phyloP scores from a whole-genome alignment of 2,888 invertebrate genomes.

The Zelleria hepariella region DNA sequence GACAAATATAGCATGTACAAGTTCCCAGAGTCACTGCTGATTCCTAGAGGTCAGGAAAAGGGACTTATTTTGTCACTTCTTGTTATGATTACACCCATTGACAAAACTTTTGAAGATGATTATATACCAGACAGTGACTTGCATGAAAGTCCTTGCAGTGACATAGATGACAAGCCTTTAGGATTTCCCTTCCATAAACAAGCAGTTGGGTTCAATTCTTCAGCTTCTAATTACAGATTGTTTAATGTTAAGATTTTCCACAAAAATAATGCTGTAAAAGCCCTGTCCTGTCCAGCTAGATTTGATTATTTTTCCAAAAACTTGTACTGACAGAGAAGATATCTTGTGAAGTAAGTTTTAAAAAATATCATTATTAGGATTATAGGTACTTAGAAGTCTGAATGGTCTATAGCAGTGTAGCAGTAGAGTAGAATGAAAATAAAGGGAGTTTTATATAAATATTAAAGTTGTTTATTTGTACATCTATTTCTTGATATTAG shows the following conservation, averaged over 20 bases:
- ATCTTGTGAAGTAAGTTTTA: not conserved
- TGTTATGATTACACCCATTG: slow-evolving; percentile 38
- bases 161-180: slow-evolving; percentile 40
- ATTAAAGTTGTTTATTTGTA: too few relatives aligned
- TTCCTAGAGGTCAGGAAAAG: slow-evolving; percentile 44
- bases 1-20: slow-evolving; percentile 40
- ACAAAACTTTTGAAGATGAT: slow-evolving; percentile 22
- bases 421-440: too few relatives aligned
- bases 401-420: too few relatives aligned
- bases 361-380: too few relatives aligned
- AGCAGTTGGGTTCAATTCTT: slow-evolving; percentile 24
- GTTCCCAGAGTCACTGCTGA: slow-evolving; percentile 47
- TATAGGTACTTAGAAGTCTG: too few relatives aligned
- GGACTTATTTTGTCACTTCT: slow-evolving; percentile 55
- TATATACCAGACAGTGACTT: slow-evolving; percentile 13
- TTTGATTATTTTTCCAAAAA: slow-evolving; percentile 38
- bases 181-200: slow-evolving; percentile 60
- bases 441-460: too few relatives aligned
- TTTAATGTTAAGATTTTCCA: slow-evolving; percentile 48
- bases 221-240: slow-evolving; percentile 45
- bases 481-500: too few relatives aligned
- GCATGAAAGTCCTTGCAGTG: slow-evolving; percentile 25
- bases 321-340: slow-evolving; percentile 34
- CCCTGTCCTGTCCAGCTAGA: too few relatives aligned
- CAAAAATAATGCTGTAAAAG: slow-evolving; percentile 26